A percentile compares a stretch with the other conserved stretches of the same genome.
Evolutionary conservation across 2,113 vertebrate genomes (phyloP).

Genomic region (Microtus oregoni): DNA sequence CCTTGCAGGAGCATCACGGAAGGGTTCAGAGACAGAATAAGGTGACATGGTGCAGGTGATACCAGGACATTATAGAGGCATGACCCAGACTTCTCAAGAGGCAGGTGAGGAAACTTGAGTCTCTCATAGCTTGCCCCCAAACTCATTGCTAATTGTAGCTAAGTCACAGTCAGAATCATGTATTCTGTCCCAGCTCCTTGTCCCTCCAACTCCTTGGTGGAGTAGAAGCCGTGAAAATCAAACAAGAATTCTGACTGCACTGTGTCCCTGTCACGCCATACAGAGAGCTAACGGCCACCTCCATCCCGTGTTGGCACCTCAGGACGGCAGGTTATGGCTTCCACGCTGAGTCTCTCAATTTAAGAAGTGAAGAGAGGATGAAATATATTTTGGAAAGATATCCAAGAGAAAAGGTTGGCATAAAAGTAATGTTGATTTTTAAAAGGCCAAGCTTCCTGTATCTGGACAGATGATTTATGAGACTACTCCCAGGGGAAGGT

Average conservation of each 20-base stretch:
- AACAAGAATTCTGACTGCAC: not conserved
- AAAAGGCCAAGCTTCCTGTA: conserved; percentile 23
- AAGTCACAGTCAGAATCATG: not conserved
- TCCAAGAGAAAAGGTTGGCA: not conserved
- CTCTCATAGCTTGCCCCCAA: not conserved
- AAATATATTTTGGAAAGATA: conserved; percentile 50
- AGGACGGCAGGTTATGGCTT: not conserved
- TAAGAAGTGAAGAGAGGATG: conserved; percentile 55
- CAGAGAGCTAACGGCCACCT: not conserved
- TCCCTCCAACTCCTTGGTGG: not conserved
- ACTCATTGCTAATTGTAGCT: not conserved
- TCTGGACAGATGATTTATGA: not conserved
- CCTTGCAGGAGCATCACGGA: not conserved
- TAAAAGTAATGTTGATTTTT: conserved; percentile 33
- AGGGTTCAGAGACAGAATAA: not conserved
- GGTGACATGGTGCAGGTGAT: not conserved
- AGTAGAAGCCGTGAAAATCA: not conserved
- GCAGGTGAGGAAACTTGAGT: not conserved
- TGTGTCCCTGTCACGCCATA: rapidly evolving
- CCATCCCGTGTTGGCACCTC: too few relatives aligned
- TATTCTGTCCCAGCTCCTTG: not conserved
- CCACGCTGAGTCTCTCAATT: conserved; percentile 28
- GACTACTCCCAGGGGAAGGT: not conserved
- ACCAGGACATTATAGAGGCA: not conserved
- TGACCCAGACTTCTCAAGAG: not conserved